phyloP scores from a whole-genome alignment of 2,888 invertebrate genomes.

The Kuschelorhynchus macadamiae region DNA sequence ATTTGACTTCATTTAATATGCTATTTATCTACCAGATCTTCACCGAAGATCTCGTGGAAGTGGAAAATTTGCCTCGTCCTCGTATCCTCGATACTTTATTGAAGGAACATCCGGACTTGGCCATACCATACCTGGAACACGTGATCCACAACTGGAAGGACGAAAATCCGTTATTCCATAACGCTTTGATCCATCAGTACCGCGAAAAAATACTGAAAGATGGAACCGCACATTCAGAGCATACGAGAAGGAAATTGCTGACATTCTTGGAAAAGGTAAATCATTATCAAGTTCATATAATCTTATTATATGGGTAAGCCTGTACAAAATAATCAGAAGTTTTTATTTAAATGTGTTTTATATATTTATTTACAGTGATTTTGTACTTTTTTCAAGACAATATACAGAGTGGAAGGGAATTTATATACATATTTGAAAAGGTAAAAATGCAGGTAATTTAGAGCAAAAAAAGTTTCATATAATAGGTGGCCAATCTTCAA shows the following conservation, averaged over 20 bases:
- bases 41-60: conserved; percentile 89
- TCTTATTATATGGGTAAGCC: too few relatives aligned
- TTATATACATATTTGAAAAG: too few relatives aligned
- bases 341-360: too few relatives aligned
- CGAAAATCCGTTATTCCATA: conserved; percentile 87
- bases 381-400: too few relatives aligned
- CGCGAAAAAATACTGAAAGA: conserved; percentile 77
- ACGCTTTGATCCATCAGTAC: conserved; percentile 91
- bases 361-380: too few relatives aligned
- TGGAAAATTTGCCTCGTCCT: conserved; percentile 89
- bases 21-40: conserved; percentile 78
- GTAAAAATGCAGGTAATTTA: too few relatives aligned
- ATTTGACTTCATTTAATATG: too few relatives aligned
- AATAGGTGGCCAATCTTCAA: too few relatives aligned
- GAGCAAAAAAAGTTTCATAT: too few relatives aligned
- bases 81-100: conserved; percentile 90
- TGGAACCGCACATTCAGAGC: conserved; percentile 70
- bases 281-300: not conserved
- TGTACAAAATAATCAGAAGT: too few relatives aligned
- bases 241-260: conserved; percentile 76
- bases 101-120: conserved; percentile 83
- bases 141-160: conserved; percentile 93
- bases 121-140: conserved; percentile 96
- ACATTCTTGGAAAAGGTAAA: conserved; percentile 79
- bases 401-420: too few relatives aligned